A percentile compares a stretch with the other conserved stretches of the same genome.
phyloP scores from a whole-genome alignment of 2,113 vertebrate species.

The Tautogolabrus adspersus region DNA sequence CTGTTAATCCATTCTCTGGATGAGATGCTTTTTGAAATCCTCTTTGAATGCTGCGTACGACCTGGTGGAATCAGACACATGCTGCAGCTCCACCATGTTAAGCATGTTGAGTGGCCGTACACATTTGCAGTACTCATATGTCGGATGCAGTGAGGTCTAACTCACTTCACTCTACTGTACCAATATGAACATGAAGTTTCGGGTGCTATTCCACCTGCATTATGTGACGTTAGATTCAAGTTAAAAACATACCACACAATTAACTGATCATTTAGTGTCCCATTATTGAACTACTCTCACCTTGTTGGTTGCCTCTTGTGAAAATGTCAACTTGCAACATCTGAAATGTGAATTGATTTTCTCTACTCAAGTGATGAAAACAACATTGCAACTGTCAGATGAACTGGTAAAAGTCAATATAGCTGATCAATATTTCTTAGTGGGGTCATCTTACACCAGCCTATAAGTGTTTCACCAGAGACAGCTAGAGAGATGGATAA shows the following conservation, averaged over 20 bases:
- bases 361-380: constrained; percentile 39
- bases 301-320: constrained; percentile 10
- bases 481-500: background rate
- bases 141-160: too few relatives aligned
- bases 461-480: background rate
- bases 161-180: too few relatives aligned
- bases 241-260: background rate
- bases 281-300: constrained; percentile 20
- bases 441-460: background rate
- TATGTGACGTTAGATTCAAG: too few relatives aligned
- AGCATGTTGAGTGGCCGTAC: too few relatives aligned
- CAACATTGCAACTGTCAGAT: constrained; percentile 6
- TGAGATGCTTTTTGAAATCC: too few relatives aligned
- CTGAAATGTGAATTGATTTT: constrained; percentile 45
- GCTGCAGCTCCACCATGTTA: too few relatives aligned
- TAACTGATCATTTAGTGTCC: constrained; percentile 1
- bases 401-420: constrained; percentile 18
- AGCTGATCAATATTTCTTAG: constrained; percentile 22
- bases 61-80: too few relatives aligned
- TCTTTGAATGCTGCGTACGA: too few relatives aligned
- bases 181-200: too few relatives aligned
- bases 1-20: too few relatives aligned
- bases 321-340: constrained; percentile 36
- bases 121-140: too few relatives aligned
- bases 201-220: too few relatives aligned